Conservation (phyloP, 2,888 invertebrate species). For the Neuroscelio doddi region DNA sequence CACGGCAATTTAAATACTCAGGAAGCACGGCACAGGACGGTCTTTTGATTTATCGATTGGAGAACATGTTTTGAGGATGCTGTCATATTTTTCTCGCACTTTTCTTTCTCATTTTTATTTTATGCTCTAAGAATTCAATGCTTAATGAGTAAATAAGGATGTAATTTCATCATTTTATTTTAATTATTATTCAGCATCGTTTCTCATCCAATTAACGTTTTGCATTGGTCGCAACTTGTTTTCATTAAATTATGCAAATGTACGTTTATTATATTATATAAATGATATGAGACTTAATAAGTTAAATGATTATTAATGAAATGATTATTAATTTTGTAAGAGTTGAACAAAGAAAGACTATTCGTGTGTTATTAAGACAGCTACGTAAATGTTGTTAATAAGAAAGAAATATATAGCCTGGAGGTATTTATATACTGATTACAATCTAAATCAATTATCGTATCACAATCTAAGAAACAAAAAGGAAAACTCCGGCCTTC, state of each 20-base stretch:
- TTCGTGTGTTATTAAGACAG: no score
- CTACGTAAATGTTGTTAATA: no score
- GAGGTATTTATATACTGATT: no score
- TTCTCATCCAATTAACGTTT: no score
- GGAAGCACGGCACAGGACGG: conserved; percentile 28
- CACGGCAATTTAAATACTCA: conserved; percentile 44
- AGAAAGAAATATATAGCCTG: no score
- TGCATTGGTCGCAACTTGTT: no score
- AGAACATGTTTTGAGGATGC: conserved; percentile 16
- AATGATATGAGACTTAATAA: no score
- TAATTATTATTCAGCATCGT: conserved; percentile 2
- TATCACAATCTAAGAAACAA: conserved; percentile 31
- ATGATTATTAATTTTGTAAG: no score
- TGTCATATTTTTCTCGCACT: conserved; percentile 8
- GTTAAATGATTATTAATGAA: no score
- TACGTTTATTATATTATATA: no score
- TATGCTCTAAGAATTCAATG: background rate
- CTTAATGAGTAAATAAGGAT: conserved; percentile 4
- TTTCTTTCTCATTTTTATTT: background rate
- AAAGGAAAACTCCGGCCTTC: conserved; percentile 24
- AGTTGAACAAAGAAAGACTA: no score
- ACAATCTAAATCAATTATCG: conserved; percentile 40
- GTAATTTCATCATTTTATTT: conserved; percentile 4
- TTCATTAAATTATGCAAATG: no score
- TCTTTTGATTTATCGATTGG: conserved; percentile 36